Conservation (phyloP, 2,113 vertebrate species). For the Chaetura pelagica region DNA sequence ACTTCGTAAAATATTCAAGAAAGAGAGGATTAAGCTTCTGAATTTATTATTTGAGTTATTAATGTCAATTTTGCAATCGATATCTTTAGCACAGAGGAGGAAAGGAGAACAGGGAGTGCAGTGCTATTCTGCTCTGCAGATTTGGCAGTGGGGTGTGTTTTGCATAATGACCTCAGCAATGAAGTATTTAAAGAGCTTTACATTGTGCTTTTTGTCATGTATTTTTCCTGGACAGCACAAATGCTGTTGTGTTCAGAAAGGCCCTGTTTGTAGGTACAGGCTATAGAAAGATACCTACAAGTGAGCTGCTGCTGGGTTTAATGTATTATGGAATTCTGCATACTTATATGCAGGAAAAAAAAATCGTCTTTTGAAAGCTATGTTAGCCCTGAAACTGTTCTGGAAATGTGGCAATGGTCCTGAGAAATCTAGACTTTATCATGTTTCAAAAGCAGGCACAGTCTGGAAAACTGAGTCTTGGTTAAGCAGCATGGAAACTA, state of each 20-base stretch:
- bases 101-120: not conserved
- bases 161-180: not conserved
- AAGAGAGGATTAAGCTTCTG: no score
- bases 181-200: not conserved
- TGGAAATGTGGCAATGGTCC: not conserved
- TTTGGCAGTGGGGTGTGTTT: not conserved
- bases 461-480: not conserved
- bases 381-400: not conserved
- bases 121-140: not conserved
- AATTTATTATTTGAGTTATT: not conserved
- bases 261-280: not conserved
- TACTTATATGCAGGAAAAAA: not conserved
- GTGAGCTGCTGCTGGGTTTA: not conserved
- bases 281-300: not conserved
- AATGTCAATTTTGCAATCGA: not conserved
- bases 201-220: not conserved
- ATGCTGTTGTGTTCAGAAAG: not conserved
- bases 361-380: not conserved
- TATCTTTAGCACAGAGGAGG: not conserved
- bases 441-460: not conserved
- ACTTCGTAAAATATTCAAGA: no score
- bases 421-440: not conserved
- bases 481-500: not conserved
- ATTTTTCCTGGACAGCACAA: not conserved
- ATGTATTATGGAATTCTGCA: not conserved